Base-by-base conservation (phyloP, 1,140 invertebrate species). In the Argopecten irradians region DNA sequence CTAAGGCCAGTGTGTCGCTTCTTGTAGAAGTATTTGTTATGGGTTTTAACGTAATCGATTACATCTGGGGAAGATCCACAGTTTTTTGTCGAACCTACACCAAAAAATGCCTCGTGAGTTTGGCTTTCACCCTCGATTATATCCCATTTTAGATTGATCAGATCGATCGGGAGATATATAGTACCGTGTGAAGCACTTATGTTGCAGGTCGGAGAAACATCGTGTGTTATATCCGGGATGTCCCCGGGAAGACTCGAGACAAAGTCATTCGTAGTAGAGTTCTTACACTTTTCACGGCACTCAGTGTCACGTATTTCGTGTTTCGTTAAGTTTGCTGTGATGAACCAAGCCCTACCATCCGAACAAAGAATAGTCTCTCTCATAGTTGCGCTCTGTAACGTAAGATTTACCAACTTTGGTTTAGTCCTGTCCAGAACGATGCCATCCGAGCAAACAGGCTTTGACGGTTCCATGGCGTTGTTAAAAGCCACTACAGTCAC, bases 391-490 rank as follows among this genome's bases (percentile, higher is more conserved):
- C 89, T 33, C 46, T 92, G 39, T 19, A 92, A 8, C 32, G 11
- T 35, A 9, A 92, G 8, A 34, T 91, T 89, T 34, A 33, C 16
- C 19, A 92, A 35, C 0, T 13, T 83, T 7, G 91, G 88, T 11
- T 84, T 11, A 0, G 87, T 43, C n/a, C 41, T 86, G 34, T 92
- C 92, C n/a, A 86, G 36, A 13, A 87, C 86, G 14, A 91, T 87
- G 32, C 92, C 92, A 86, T 92, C 92, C 19, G 91, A 91, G 46
- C 91, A 92, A 0, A 88, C 89, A 35, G 87, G 87, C 19, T 87
- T 85, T 1, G 92, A 92, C 9, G 91, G 87, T 82, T 90, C 90
- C 83, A 92, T 86, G 3, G 92, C 91, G 86, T 92, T 89, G n/a
- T 92, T 92, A 8, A 86, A 89, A 14, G 92, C 92, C 34, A 92